Evolutionary conservation across 2,888 invertebrate genomes (phyloP), one percentile per base, ranked within the genome.

Genomic region (Pimpla rufipes): DNA sequence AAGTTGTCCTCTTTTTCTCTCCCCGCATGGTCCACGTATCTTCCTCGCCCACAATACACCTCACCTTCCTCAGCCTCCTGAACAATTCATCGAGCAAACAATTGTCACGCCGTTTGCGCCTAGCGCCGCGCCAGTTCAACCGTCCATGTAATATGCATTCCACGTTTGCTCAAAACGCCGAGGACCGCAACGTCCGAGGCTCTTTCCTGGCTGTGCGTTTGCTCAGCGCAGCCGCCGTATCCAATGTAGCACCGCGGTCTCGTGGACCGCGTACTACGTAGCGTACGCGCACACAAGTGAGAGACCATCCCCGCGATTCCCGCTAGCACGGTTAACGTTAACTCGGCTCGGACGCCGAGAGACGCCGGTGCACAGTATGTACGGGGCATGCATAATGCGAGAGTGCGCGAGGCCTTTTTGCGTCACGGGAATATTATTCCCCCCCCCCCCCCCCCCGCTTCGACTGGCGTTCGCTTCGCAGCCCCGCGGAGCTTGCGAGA

Each of bases 81-180:
- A 62, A 62, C 8, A 62, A 62, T 62, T 37, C 40, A 62, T 23
- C 62, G 10, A 4, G 62, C 62, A 62, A 62, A 62, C 62, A 62
- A n/a, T n/a, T 35, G 16, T 13, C 59, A 7, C 8, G n/a, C 37
- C 16, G 40, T 16, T 62, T 23, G 62, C n/a, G n/a, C n/a, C n/a
- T n/a, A 62, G 62, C 8, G 37, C 11, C 18, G 18, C 40, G 37
- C 8, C 62, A 37, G 18, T 18, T 62, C 16, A 23, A 59, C 10
- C 10, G 35, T 18, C 16, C 5, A 55, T 57, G 29, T 55, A 59
- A 59, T 59, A 62, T 57, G 35, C 18, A 16, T 18, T n/a, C 0
- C n/a, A 64, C 89, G 87, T 91, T 90, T 90, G 88, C 88, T 88
- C 79, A 80, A 87, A 88, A 88, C 88, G 87, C 85, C 81, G 76